These are phyloP conservation scores for Tipula confusa DNA, from an alignment of 2,888 invertebrate genomes.

Conservation along the genomic window DNA sequence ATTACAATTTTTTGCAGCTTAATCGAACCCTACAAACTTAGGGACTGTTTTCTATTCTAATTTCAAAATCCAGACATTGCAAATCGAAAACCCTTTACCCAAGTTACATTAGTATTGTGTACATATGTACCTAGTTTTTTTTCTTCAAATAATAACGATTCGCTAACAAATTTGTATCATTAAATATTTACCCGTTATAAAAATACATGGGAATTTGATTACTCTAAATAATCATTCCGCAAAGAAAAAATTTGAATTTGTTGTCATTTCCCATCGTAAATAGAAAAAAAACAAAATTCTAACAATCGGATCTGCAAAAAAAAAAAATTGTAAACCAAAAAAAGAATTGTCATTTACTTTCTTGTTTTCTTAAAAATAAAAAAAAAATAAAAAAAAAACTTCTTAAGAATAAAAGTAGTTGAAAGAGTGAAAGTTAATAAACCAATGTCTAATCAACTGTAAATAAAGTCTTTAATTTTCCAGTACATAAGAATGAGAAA, in stretches of 20 bases:
- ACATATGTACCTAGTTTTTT: not conserved
- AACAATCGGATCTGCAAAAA: not conserved
- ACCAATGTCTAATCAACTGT: slow-evolving; percentile 12
- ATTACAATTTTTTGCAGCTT: no score
- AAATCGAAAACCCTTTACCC: no score
- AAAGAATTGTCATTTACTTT: not conserved
- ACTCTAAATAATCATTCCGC: not conserved
- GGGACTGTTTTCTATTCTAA: no score
- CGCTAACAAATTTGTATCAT: not conserved
- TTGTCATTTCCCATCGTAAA: not conserved
- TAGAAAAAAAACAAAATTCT: not conserved
- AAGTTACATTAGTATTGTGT: no score
- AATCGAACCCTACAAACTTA: no score
- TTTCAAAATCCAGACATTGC: no score
- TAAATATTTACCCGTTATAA: not conserved
- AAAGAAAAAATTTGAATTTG: not conserved
- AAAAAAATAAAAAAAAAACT: not conserved
- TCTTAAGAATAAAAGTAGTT: not conserved
- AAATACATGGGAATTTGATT: not conserved
- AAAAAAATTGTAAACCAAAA: not conserved
- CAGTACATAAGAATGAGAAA: not conserved
- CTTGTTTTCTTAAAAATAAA: not conserved
- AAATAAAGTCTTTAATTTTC: not conserved
- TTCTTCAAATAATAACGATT: not conserved
- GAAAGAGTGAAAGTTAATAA: not conserved